Evolutionary conservation across 2,797 vertebrate genomes (phyloP).

Genomic region (Coregonus ussuriensis): DNA sequence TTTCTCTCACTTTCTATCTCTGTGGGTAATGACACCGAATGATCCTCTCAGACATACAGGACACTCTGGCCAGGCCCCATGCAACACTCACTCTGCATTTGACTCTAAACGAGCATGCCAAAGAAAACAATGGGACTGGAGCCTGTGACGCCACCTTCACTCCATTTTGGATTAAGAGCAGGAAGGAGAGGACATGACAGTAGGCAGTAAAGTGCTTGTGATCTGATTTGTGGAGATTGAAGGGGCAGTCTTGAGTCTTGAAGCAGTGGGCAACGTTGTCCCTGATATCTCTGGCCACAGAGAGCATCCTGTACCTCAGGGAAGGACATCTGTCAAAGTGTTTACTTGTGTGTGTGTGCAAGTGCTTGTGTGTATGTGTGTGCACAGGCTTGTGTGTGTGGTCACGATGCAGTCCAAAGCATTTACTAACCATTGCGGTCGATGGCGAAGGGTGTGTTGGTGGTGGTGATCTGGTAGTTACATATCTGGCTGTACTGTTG

Average conservation of each 20-base stretch:
- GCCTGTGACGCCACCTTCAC: not conserved
- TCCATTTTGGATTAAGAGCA: not conserved
- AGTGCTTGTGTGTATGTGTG: constrained; percentile 15
- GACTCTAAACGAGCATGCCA: not conserved
- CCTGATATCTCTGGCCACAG: not conserved
- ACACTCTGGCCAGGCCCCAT: constrained; percentile 19
- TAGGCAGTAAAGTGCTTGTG: not conserved
- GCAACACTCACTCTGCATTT: constrained; percentile 37
- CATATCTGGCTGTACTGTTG: constrained; percentile 97
- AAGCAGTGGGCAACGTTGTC: not conserved
- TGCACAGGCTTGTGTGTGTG: not conserved
- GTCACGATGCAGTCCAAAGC: not conserved
- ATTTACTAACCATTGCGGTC: constrained; percentile 91
- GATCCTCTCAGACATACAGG: constrained; percentile 45
- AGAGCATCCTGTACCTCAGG: no score
- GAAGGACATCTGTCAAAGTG: not conserved
- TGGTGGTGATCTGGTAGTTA: constrained; percentile 90
- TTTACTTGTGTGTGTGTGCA: not conserved
- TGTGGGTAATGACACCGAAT: constrained; percentile 48
- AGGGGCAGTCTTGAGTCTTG: not conserved
- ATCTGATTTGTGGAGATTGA: not conserved
- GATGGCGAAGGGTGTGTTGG: constrained; percentile 89
- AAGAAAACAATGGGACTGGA: constrained; percentile 1
- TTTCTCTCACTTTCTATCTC: constrained; percentile 32
- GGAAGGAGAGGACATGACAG: not conserved